Percentiles rank a stretch among this genome's conserved stretches.
Evolutionary conservation across 2,888 invertebrate genomes (phyloP).

Genomic region (Dryococelus australis): DNA sequence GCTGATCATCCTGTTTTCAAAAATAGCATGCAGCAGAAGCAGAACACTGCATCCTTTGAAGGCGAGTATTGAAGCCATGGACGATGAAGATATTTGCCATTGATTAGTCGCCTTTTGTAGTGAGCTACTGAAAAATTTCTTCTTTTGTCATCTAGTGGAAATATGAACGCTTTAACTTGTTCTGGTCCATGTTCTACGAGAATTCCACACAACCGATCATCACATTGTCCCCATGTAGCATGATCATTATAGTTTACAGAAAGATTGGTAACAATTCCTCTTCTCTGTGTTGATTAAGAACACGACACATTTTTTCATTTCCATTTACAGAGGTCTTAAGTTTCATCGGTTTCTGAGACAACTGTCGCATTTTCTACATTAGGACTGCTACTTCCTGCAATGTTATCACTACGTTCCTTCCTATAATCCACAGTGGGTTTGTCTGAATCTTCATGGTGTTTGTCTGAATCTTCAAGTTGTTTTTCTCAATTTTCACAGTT

Average conservation of each 20-base stretch:
- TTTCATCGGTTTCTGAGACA: background rate
- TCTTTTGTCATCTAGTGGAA: background rate
- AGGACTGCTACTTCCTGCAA: too few relatives aligned
- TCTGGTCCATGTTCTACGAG: background rate
- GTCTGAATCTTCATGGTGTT: too few relatives aligned
- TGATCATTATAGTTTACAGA: background rate
- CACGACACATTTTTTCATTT: background rate
- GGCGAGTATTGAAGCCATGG: conserved; percentile 16
- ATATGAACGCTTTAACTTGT: background rate
- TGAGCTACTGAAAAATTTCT: background rate
- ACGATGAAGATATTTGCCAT: conserved; percentile 16
- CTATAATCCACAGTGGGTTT: too few relatives aligned
- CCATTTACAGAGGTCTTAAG: background rate
- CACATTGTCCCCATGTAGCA: too few relatives aligned
- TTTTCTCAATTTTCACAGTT: too few relatives aligned
- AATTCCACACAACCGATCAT: background rate
- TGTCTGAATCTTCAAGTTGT: too few relatives aligned
- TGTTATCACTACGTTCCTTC: too few relatives aligned
- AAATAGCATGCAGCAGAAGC: conserved; percentile 7
- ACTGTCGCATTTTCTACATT: background rate
- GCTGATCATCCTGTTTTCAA: background rate
- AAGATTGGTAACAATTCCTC: background rate
- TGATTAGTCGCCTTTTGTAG: background rate
- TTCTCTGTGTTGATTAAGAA: background rate
- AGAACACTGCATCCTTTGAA: background rate